Evolutionary conservation across 2,797 vertebrate genomes (phyloP), one percentile per base, ranked within the genome.

Genomic region (Gymnothorax reevesii): DNA sequence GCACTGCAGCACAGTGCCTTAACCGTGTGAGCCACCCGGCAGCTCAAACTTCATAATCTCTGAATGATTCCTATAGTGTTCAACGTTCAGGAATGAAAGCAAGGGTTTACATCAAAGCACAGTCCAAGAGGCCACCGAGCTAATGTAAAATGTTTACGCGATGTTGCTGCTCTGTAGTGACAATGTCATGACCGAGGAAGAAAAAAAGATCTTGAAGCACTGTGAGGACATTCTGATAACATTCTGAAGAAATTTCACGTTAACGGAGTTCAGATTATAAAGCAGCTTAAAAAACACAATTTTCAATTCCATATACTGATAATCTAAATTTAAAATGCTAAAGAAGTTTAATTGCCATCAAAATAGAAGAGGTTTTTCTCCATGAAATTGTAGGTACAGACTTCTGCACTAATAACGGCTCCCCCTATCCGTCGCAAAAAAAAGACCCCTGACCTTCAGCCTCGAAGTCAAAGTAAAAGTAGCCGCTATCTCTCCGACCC

Each of bases 331-430:
- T 15, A 73, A 73, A 84, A 75, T 8, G 7, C 20, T 54, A 84
- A 69, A 57, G 66, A 87, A 87, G 27, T 49, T 17, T 7, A 64
- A 57, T 60, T 60, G 13, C 52, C 66, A 52, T 33, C 60, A 83
- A n/a, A 83, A 42, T 27, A 54, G 64, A 83, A 60, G 52, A 17
- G 82, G 57, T 60, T 84, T 33, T 84, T 20, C 55, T 54, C n/a
- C 27, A 84, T 27, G 54, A 77, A 64, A 87, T 49, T 80, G 86
- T 57, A 57, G 17, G 54, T 20, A 85, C 22, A 82, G 33, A 22
- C 66, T 57, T 82, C 8, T 13, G 66, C 66, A 54, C 15, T 66
- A 55, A n/a, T n/a, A 49, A 57, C 75, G 52, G n/a, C n/a, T n/a
- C 83, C 57, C 4, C 57, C 57, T 7, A 42, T 42, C 33, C 33